phyloP scores from a whole-genome alignment of 2,113 vertebrate genomes.

The Oryzias celebensis region DNA sequence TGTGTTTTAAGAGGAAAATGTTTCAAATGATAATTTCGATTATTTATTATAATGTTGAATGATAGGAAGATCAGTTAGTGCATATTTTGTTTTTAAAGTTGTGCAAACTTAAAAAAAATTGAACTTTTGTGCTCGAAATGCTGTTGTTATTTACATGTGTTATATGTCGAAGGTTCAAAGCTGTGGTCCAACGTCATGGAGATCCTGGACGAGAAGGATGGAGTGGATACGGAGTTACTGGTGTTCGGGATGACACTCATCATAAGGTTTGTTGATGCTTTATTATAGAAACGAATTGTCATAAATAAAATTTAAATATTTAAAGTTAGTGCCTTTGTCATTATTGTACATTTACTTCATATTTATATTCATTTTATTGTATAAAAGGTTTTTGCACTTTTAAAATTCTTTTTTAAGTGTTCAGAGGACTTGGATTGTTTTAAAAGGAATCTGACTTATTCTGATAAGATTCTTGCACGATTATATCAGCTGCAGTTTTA shows the following conservation, averaged over 20 bases:
- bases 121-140: neutral
- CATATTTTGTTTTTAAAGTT: neutral
- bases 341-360: too few species aligned
- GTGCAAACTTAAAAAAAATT: neutral
- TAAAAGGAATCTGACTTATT: too few species aligned
- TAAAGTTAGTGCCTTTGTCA: too few species aligned
- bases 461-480: too few species aligned
- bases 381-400: too few species aligned
- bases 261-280: constrained; percentile 83
- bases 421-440: too few species aligned
- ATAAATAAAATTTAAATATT: too few species aligned
- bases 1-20: too few species aligned
- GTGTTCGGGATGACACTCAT: constrained; percentile 95
- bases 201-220: constrained; percentile 95
- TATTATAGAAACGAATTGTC: neutral
- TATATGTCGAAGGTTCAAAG: constrained; percentile 78
- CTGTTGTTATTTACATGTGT: constrained; percentile 5
- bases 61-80: neutral
- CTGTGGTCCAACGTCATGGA: constrained; percentile 93
- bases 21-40: neutral
- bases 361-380: too few species aligned
- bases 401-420: too few species aligned
- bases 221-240: constrained; percentile 92
- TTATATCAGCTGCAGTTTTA: too few species aligned
- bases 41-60: constrained; percentile 2